Conservation (phyloP, 2,113 vertebrate species). For the Lynx canadensis region DNA sequence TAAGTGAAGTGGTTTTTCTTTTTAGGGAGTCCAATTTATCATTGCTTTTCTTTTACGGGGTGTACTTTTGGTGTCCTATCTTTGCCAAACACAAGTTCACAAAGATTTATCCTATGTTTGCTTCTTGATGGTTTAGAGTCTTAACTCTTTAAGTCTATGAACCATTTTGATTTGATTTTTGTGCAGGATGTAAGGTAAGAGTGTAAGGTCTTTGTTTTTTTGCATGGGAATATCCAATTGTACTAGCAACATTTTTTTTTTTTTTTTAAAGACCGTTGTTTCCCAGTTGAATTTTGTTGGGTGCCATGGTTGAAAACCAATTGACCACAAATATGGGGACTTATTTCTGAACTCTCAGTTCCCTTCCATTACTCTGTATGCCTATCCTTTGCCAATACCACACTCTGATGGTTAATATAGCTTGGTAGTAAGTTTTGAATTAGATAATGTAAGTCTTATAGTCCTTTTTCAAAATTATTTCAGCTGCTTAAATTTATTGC, state of each 20-base stretch:
- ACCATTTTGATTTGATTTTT: neutral
- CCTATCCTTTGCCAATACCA: neutral
- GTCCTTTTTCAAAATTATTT: neutral
- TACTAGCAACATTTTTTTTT: neutral
- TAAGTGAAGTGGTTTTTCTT: neutral
- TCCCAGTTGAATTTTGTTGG: neutral
- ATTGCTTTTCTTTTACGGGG: neutral
- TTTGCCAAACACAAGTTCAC: neutral
- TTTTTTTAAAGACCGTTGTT: neutral
- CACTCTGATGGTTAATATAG: neutral
- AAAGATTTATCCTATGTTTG: neutral
- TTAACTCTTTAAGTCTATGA: neutral
- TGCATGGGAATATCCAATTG: neutral
- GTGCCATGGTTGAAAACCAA: neutral
- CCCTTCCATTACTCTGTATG: neutral
- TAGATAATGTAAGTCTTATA: neutral
- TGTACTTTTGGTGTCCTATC: neutral
- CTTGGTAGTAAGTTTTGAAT: neutral
- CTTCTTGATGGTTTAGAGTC: neutral
- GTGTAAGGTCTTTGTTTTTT: neutral
- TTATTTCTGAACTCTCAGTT: neutral
- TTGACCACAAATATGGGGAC: neutral
- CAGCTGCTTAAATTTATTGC: neutral
- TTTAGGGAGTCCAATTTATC: neutral
- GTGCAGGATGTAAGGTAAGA: neutral